A percentile compares a stretch with the other conserved stretches of the same genome.
phyloP scores from a whole-genome alignment of 2,888 invertebrate species.

The Helleia helle region DNA sequence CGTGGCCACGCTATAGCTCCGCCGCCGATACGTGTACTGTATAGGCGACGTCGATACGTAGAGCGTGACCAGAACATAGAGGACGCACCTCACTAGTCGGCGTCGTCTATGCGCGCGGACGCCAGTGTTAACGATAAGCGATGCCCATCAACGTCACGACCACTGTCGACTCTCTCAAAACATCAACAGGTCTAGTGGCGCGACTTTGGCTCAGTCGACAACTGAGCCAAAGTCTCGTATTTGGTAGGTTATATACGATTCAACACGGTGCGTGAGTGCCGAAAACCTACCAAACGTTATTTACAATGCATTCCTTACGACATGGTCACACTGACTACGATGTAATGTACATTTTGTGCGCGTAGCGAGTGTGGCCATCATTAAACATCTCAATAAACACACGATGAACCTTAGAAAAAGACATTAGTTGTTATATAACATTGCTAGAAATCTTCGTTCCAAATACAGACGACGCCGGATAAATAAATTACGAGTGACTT shows the following conservation, averaged over 20 bases:
- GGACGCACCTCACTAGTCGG: constrained; percentile 17
- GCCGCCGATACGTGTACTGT: neutral
- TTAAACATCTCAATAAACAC: constrained; percentile 61
- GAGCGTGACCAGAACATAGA: constrained; percentile 22
- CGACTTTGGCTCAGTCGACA: constrained; percentile 20
- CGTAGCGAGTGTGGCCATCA: neutral
- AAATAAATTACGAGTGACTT: neutral
- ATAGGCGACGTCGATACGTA: neutral
- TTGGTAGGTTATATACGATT: constrained; percentile 50
- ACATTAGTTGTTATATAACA: constrained; percentile 37
- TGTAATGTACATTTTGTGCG: neutral
- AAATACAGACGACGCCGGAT: constrained; percentile 15
- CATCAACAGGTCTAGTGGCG: constrained; percentile 26
- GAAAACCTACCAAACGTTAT: constrained; percentile 64
- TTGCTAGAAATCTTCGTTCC: constrained; percentile 22
- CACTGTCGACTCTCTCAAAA: constrained; percentile 27
- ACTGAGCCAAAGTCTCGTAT: constrained; percentile 24
- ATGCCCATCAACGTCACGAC: constrained; percentile 61
- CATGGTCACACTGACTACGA: constrained; percentile 40
- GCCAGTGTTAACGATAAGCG: constrained; percentile 71
- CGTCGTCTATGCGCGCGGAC: constrained; percentile 43
- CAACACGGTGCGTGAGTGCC: constrained; percentile 49
- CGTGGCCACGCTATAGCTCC: constrained; percentile 28
- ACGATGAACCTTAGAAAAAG: constrained; percentile 56
- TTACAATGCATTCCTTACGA: constrained; percentile 60